Evolutionary conservation across 2,797 vertebrate species (phyloP).

Genomic region (Chanos chanos): DNA sequence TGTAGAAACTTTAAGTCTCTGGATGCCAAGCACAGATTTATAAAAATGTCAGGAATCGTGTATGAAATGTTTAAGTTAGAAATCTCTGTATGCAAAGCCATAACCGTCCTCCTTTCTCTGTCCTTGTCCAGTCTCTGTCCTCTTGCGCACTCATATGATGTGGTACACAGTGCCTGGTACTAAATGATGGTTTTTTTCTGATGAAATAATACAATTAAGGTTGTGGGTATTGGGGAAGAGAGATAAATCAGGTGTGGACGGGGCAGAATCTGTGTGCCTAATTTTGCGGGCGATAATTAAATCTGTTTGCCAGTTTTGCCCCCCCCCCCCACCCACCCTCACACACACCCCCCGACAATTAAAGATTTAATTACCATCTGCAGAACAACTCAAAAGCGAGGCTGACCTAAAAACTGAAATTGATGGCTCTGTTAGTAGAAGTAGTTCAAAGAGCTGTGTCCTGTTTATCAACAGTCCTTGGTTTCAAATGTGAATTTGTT

Average conservation of each 20-base stretch:
- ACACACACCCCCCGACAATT: slow-evolving; percentile 68
- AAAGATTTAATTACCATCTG: slow-evolving; percentile 76
- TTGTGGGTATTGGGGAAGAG: slow-evolving; percentile 41
- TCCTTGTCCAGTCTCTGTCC: neutral
- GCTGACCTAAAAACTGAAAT: slow-evolving; percentile 53
- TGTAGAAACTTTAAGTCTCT: no score
- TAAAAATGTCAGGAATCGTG: no score
- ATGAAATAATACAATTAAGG: slow-evolving; percentile 70
- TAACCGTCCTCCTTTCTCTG: neutral
- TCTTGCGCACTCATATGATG: neutral
- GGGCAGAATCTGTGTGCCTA: slow-evolving; percentile 61
- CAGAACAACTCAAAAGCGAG: slow-evolving; percentile 55
- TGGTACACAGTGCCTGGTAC: slow-evolving; percentile 5
- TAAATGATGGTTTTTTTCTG: slow-evolving; percentile 64
- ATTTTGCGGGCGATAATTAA: slow-evolving; percentile 75
- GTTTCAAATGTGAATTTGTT: slow-evolving; percentile 15
- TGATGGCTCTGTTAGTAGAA: slow-evolving; percentile 36
- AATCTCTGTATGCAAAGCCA: neutral
- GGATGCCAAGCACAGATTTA: no score
- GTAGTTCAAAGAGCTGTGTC: slow-evolving; percentile 13
- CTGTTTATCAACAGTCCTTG: slow-evolving; percentile 11
- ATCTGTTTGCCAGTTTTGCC: slow-evolving; percentile 67
- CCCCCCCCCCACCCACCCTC: no score
- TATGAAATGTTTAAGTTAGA: neutral
- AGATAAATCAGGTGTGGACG: slow-evolving; percentile 55